phyloP scores from a whole-genome alignment of 2,888 invertebrate genomes.

The Sabatieria punctata region DNA sequence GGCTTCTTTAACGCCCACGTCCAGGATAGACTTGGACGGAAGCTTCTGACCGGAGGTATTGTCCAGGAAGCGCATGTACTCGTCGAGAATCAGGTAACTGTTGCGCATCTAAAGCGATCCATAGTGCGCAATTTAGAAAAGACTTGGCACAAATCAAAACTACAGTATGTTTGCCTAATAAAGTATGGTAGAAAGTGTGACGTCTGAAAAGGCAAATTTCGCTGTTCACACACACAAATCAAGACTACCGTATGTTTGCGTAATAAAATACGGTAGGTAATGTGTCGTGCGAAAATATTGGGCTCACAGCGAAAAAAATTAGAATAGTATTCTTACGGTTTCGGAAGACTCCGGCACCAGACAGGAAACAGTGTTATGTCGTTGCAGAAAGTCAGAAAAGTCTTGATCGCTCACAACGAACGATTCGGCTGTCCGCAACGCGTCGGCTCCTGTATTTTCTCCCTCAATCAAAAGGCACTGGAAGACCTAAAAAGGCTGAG shows the following conservation, averaged over 20 bases:
- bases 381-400: conserved; percentile 36
- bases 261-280: too few relatives aligned
- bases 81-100: conserved; percentile 41
- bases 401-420: conserved; percentile 37
- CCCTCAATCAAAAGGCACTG: conserved; percentile 41
- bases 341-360: conserved; percentile 40
- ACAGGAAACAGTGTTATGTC: conserved; percentile 33
- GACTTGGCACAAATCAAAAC: too few relatives aligned
- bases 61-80: conserved; percentile 42
- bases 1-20: conserved; percentile 38
- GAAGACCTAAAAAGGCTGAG: conserved; percentile 40
- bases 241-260: too few relatives aligned
- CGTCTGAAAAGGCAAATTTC: too few relatives aligned
- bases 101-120: conserved; percentile 35
- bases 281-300: too few relatives aligned
- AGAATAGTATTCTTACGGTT: not conserved
- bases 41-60: conserved; percentile 34
- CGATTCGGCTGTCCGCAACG: conserved; percentile 36
- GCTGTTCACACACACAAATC: too few relatives aligned
- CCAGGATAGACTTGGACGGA: conserved; percentile 39
- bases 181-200: too few relatives aligned
- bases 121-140: not conserved
- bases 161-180: too few relatives aligned
- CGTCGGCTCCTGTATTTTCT: conserved; percentile 38
- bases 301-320: too few relatives aligned